Evolutionary conservation across 2,113 vertebrate species (phyloP).

Genomic region (Hemibagrus wyckioides): DNA sequence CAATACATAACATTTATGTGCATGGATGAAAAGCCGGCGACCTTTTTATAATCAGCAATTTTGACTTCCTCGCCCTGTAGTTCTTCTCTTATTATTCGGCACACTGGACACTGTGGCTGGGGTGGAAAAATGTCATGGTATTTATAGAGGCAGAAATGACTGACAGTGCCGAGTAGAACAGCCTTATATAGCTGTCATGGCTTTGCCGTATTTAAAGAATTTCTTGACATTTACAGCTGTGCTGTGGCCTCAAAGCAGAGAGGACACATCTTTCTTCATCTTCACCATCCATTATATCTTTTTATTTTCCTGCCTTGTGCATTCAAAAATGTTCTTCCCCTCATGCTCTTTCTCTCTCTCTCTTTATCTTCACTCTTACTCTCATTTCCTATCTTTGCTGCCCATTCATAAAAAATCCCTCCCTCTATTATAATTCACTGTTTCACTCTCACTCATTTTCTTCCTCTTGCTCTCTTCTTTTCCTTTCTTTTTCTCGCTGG

Average conservation of each 20-base stretch:
- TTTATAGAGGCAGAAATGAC: conserved; percentile 47
- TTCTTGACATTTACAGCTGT: conserved; percentile 55
- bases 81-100: conserved; percentile 36
- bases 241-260: conserved; percentile 34
- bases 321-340: background rate
- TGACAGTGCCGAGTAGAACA: conserved; percentile 44
- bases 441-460: background rate
- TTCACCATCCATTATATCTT: background rate
- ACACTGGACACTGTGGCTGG: conserved; percentile 33
- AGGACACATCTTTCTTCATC: conserved; percentile 39
- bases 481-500: background rate
- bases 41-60: conserved; percentile 27
- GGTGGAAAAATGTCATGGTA: conserved; percentile 54
- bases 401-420: background rate
- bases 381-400: background rate
- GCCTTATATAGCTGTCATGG: conserved; percentile 42
- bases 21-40: conserved; percentile 24
- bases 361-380: background rate
- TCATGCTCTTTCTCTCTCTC: background rate
- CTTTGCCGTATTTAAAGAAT: conserved; percentile 47
- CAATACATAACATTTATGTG: conserved; percentile 14
- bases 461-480: background rate
- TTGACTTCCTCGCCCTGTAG: background rate
- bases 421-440: background rate
- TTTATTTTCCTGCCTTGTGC: background rate